A percentile compares a stretch with the other conserved stretches of the same genome.
Conservation (phyloP, 1,140 invertebrate species). For the Papilio polyxenes region DNA sequence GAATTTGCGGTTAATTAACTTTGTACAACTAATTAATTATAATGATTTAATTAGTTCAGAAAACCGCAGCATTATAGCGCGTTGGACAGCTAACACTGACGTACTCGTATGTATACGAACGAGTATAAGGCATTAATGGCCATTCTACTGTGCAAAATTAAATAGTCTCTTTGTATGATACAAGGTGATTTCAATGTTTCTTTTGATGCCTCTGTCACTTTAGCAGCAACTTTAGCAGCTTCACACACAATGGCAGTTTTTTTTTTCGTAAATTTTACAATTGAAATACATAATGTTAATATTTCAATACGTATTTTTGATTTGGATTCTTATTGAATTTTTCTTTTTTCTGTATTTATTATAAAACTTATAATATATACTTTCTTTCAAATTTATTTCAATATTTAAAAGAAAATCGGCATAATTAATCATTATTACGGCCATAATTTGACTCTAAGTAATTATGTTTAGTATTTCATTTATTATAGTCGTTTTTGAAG, state of each 20-base stretch:
- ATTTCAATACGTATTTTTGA: no score
- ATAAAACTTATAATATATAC: no score
- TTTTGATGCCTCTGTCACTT: no score
- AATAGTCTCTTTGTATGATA: neutral
- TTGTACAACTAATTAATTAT: slow-evolving; percentile 40
- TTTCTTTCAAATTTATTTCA: no score
- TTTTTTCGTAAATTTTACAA: no score
- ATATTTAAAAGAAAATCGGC: no score
- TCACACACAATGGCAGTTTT: no score
- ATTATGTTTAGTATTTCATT: slow-evolving; percentile 8
- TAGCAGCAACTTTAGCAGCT: no score
- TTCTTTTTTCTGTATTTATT: no score
- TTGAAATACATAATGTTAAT: no score
- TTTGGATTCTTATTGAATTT: no score
- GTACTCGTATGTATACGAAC: neutral
- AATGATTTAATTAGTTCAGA: slow-evolving; percentile 38
- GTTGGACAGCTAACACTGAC: neutral
- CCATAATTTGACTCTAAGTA: neutral
- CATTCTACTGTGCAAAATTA: neutral
- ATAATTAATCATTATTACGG: neutral
- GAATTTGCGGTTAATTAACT: slow-evolving; percentile 36
- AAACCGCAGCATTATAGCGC: slow-evolving; percentile 28
- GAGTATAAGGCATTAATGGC: neutral
- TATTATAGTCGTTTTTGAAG: neutral
- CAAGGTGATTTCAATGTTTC: neutral